Percentiles rank a stretch among this genome's conserved stretches.
Conservation (phyloP, 2,113 vertebrate species). For the Zosterops japonicus region DNA sequence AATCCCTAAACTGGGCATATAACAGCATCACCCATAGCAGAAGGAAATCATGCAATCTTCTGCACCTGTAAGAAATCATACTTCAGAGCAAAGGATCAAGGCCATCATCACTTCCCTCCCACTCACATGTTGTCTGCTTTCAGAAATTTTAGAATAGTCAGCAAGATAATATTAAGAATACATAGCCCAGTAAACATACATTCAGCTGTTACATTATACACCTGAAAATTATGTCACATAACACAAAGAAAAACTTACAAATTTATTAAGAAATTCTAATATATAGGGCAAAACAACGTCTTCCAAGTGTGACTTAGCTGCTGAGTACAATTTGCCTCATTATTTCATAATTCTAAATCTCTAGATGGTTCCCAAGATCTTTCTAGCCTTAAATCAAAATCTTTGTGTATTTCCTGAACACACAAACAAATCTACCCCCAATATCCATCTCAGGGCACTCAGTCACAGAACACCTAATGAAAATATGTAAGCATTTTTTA, state of each 20-base stretch:
- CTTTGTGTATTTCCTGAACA: neutral
- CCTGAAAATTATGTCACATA: neutral
- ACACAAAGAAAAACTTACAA: neutral
- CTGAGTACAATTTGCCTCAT: neutral
- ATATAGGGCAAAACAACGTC: neutral
- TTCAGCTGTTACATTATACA: neutral
- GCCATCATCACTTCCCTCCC: neutral
- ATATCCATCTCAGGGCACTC: neutral
- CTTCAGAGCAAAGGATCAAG: neutral
- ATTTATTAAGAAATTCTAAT: neutral
- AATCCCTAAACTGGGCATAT: neutral
- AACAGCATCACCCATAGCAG: neutral
- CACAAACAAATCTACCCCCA: neutral
- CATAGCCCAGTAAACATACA: neutral
- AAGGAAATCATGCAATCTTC: neutral
- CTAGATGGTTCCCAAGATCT: neutral
- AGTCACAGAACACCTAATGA: neutral
- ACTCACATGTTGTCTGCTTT: neutral
- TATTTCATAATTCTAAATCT: neutral
- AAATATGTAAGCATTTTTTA: neutral
- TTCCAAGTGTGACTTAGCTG: neutral
- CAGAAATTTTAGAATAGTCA: neutral
- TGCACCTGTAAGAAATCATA: neutral
- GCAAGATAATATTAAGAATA: neutral
- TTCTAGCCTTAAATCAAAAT: neutral